These are phyloP conservation scores for Eumeta japonica DNA, from an alignment of 1,140 invertebrate genomes.

Conservation along the genomic window DNA sequence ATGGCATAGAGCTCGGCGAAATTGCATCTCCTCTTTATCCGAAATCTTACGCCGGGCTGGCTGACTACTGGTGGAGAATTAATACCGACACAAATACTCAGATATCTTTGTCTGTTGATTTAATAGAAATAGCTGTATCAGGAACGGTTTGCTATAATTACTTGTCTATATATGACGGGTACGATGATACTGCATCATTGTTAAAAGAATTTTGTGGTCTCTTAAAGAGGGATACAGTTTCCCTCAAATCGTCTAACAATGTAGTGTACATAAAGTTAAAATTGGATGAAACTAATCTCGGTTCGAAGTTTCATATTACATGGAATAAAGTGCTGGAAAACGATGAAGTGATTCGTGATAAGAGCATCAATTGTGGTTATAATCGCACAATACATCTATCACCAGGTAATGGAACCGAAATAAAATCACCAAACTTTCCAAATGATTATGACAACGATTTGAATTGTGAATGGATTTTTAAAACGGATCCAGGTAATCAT, in stretches of 20 bases:
- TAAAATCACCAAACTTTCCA: conserved; percentile 78
- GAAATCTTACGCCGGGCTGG: conserved; percentile 36
- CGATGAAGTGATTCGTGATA: conserved; percentile 7
- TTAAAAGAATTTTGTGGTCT: conserved; percentile 61
- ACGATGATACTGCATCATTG: conserved; percentile 60
- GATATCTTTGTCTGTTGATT: conserved; percentile 44
- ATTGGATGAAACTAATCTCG: conserved; percentile 36
- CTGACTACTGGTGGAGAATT: conserved; percentile 68
- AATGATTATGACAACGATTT: conserved; percentile 66
- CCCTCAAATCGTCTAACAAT: conserved; percentile 63
- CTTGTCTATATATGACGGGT: conserved; percentile 72
- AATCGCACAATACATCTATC: conserved; percentile 36
- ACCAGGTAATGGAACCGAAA: conserved; percentile 11
- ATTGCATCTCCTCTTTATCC: conserved; percentile 85
- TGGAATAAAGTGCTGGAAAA: conserved; percentile 55
- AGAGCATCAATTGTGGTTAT: conserved; percentile 49
- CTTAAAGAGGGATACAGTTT: conserved; percentile 33
- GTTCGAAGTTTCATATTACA: conserved; percentile 62
- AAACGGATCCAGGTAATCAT: conserved; percentile 60
- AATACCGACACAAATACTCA: conserved; percentile 57
- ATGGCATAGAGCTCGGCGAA: conserved; percentile 58
- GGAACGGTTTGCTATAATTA: conserved; percentile 26
- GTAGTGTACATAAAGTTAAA: conserved; percentile 62
- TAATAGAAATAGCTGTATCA: conserved; percentile 28
- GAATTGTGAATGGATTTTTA: conserved; percentile 75